Evolutionary conservation across 2,888 invertebrate species (phyloP).

Genomic region (Minunthozetes semirufus): DNA sequence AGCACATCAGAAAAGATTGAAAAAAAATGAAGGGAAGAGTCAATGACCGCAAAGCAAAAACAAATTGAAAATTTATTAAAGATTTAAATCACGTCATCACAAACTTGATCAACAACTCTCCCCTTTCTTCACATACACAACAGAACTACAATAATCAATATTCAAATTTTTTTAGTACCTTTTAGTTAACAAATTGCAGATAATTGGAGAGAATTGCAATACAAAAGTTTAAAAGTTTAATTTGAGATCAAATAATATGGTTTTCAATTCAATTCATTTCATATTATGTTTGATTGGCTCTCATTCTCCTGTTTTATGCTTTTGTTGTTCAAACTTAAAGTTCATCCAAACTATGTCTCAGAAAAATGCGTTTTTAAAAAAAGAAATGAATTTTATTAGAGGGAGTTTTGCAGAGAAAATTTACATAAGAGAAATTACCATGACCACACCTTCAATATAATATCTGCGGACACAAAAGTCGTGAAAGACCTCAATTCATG

Average conservation of each 20-base stretch:
- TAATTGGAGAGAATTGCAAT: background rate
- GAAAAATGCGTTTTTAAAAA: background rate
- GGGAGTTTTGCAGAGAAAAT: background rate
- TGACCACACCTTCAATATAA: background rate
- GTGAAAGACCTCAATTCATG: constrained; percentile 11
- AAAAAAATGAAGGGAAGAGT: constrained; percentile 1
- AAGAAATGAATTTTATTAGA: background rate
- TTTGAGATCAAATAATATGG: background rate
- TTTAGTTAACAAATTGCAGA: constrained; percentile 3
- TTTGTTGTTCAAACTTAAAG: background rate
- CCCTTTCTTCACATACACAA: background rate
- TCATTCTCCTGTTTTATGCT: background rate
- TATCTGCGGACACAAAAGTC: background rate
- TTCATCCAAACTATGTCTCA: background rate
- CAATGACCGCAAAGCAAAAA: constrained; percentile 14
- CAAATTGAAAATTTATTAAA: constrained; percentile 30
- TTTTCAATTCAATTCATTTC: background rate
- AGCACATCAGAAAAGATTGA: background rate
- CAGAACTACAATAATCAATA: constrained; percentile 18
- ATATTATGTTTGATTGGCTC: background rate
- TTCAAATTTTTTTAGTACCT: constrained; percentile 16
- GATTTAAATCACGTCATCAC: constrained; percentile 29
- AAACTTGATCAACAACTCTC: constrained; percentile 29
- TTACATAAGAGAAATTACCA: constrained; percentile 15
- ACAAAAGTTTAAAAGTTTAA: constrained; percentile 5